Evolutionary conservation across 2,888 invertebrate species (phyloP).

Genomic region (Gari tellinella): DNA sequence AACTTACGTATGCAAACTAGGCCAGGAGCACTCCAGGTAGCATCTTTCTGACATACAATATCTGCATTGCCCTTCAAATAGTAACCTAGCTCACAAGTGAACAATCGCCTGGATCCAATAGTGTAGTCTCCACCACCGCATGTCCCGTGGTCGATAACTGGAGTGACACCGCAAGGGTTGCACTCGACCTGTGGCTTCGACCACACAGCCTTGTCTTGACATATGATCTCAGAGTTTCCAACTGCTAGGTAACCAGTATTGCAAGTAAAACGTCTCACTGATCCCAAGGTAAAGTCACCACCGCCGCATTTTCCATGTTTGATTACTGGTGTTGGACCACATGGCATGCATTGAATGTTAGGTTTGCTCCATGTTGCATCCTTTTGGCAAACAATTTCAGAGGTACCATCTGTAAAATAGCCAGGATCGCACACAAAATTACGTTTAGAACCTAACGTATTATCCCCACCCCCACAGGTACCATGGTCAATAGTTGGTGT

Average conservation of each 20-base stretch:
- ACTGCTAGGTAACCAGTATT: slow-evolving; percentile 31
- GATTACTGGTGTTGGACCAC: slow-evolving; percentile 23
- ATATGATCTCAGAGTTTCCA: slow-evolving; percentile 33
- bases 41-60: slow-evolving; percentile 2
- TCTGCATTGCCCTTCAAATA: not conserved
- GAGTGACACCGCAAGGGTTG: slow-evolving; percentile 11
- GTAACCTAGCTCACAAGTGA: slow-evolving; percentile 6
- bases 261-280: slow-evolving; percentile 27
- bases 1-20: not conserved
- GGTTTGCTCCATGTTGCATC: slow-evolving; percentile 24
- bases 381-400: slow-evolving; percentile 28
- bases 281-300: slow-evolving; percentile 27
- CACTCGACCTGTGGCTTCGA: slow-evolving; percentile 17
- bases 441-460: slow-evolving; percentile 21
- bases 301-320: slow-evolving; percentile 27
- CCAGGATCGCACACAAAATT: slow-evolving; percentile 24
- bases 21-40: slow-evolving; percentile 6
- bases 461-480: slow-evolving; percentile 24
- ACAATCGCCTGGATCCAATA: not conserved
- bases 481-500: slow-evolving; percentile 36
- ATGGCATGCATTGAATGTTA: slow-evolving; percentile 41
- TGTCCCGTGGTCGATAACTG: slow-evolving; percentile 6
- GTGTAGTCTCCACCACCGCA: slow-evolving; percentile 1
- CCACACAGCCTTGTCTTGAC: slow-evolving; percentile 27
- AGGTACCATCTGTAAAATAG: slow-evolving; percentile 29